phyloP scores from a whole-genome alignment of 2,888 invertebrate genomes.

The Dryobotodes eremita region DNA sequence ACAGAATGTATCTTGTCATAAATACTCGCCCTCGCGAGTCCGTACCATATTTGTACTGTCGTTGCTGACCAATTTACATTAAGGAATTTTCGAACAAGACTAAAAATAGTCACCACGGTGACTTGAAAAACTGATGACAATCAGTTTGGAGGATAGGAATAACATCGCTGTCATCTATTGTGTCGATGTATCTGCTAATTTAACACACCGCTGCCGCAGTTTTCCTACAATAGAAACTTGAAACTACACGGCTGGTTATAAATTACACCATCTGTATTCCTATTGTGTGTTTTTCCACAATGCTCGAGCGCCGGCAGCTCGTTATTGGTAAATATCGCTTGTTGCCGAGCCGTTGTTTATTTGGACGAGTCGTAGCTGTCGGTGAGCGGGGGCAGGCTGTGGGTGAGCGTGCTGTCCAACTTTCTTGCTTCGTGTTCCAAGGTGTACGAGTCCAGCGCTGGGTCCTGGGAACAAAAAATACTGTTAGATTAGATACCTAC shows the following conservation, averaged over 20 bases:
- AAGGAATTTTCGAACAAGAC: conserved; percentile 52
- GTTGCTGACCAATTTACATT: conserved; percentile 58
- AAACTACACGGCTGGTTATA: conserved; percentile 63
- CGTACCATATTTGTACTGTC: conserved; percentile 62
- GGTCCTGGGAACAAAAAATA: conserved; percentile 91
- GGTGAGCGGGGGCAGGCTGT: conserved; percentile 91
- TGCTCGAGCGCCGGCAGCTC: conserved; percentile 43
- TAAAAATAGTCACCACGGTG: conserved; percentile 55
- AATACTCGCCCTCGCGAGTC: conserved; percentile 58
- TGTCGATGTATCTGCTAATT: conserved; percentile 60
- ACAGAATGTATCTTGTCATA: conserved; percentile 41
- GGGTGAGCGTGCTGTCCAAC: conserved; percentile 91
- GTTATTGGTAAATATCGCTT: conserved; percentile 63
- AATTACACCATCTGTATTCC: conserved; percentile 66
- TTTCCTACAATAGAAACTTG: conserved; percentile 59
- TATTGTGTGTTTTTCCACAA: conserved; percentile 64
- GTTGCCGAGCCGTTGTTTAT: conserved; percentile 70
- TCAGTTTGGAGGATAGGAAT: conserved; percentile 53
- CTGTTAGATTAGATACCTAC: no score
- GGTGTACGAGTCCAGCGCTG: conserved; percentile 95
- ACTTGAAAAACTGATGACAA: conserved; percentile 42
- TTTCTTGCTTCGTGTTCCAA: conserved; percentile 97
- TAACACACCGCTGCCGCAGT: conserved; percentile 51
- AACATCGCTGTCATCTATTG: conserved; percentile 59
- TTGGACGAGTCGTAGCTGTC: conserved; percentile 89